These are phyloP conservation scores for Danio rerio DNA, from an alignment of 2,113 vertebrate species.

Conservation along the genomic window GRCz12tu NC_133181.1:43219501-43220000, in stretches of 20 bases:
- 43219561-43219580: conserved; percentile 90
- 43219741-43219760: conserved; percentile 93
- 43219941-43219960: no score
- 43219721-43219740: conserved; percentile 92
- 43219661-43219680: neutral
- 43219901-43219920: no score
- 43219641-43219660: neutral
- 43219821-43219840: neutral
- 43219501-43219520: conserved; percentile 71
- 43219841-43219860: neutral
- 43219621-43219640: no score
- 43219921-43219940: no score
- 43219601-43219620: neutral
- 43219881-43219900: neutral
- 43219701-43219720: conserved; percentile 90
- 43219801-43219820: neutral
- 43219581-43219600: conserved; percentile 80
- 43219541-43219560: conserved; percentile 94
- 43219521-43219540: conserved; percentile 94
- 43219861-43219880: neutral
- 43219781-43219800: neutral
- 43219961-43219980: no score
- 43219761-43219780: conserved; percentile 88
- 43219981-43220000: no score
- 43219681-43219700: conserved; percentile 72